Percentiles rank a stretch among this genome's conserved stretches.
Evolutionary conservation across 1,140 invertebrate species (phyloP).

Genomic region (Bombus consobrinus): DNA sequence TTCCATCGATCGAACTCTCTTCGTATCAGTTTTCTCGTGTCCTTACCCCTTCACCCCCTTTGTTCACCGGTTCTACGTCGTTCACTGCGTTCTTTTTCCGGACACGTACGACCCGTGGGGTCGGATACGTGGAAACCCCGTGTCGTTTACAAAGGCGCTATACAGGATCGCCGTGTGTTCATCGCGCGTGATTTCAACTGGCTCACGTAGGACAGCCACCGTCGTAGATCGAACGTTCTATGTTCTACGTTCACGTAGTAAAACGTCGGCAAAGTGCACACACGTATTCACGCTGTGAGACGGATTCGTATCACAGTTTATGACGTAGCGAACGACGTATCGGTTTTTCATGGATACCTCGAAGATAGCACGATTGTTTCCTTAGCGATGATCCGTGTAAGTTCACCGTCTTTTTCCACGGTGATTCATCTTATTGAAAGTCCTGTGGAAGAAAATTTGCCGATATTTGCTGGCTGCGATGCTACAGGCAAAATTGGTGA

Average conservation of each 20-base stretch:
- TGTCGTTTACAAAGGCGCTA: conserved; percentile 8
- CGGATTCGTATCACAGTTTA: conserved; percentile 5
- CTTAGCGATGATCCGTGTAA: too few species aligned
- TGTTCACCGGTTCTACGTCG: too few species aligned
- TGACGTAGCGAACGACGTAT: neutral
- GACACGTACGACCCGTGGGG: conserved; percentile 34
- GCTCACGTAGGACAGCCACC: neutral
- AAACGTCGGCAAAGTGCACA: conserved; percentile 1
- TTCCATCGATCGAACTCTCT: conserved; percentile 39
- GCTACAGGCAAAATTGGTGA: too few species aligned
- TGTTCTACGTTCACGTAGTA: neutral
- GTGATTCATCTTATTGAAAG: neutral
- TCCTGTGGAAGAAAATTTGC: neutral
- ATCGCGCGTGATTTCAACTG: conserved; percentile 30
- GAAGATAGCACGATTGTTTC: too few species aligned
- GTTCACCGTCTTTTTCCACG: neutral
- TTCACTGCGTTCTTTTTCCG: neutral
- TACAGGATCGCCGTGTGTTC: neutral
- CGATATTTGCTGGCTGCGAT: neutral
- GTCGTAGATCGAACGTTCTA: neutral
- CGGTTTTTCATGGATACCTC: neutral
- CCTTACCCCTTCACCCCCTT: neutral
- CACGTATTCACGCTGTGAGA: neutral
- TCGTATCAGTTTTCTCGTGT: conserved; percentile 28
- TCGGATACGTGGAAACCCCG: conserved; percentile 17